phyloP scores from a whole-genome alignment of 2,888 invertebrate genomes.

The Trichacis sp. region DNA sequence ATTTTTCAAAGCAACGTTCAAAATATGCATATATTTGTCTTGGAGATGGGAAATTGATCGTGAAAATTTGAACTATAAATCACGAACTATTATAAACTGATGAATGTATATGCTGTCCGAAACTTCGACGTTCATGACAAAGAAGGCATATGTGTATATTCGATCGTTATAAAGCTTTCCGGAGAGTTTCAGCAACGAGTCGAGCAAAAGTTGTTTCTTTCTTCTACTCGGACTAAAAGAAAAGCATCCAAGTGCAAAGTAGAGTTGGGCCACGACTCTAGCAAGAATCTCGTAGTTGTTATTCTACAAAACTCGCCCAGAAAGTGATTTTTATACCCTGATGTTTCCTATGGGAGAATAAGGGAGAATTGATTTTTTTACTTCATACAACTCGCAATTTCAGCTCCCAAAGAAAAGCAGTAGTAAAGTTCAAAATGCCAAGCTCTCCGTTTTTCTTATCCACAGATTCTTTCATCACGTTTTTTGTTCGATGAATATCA shows the following conservation, averaged over 20 bases:
- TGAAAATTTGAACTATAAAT: no score
- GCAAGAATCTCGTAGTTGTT: constrained; percentile 19
- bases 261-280: constrained; percentile 31
- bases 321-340: constrained; percentile 7
- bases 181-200: constrained; percentile 37
- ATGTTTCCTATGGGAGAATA: not conserved
- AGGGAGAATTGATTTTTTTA: not conserved
- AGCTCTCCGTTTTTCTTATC: no score
- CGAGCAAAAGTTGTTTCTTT: constrained; percentile 37
- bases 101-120: no score
- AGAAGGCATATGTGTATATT: constrained; percentile 36
- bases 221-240: constrained; percentile 13
- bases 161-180: constrained; percentile 42
- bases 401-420: no score
- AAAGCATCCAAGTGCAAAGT: constrained; percentile 34
- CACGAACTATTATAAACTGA: no score
- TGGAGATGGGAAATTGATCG: no score
- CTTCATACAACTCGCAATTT: not conserved
- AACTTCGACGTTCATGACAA: no score
- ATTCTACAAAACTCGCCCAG: constrained; percentile 29
- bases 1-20: no score
- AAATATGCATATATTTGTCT: no score
- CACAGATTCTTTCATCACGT: no score
- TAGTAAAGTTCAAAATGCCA: no score
- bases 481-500: no score